These are phyloP conservation scores for Leptinotarsa texana DNA, from an alignment of 1,140 invertebrate genomes.

Conservation along the genomic window DNA sequence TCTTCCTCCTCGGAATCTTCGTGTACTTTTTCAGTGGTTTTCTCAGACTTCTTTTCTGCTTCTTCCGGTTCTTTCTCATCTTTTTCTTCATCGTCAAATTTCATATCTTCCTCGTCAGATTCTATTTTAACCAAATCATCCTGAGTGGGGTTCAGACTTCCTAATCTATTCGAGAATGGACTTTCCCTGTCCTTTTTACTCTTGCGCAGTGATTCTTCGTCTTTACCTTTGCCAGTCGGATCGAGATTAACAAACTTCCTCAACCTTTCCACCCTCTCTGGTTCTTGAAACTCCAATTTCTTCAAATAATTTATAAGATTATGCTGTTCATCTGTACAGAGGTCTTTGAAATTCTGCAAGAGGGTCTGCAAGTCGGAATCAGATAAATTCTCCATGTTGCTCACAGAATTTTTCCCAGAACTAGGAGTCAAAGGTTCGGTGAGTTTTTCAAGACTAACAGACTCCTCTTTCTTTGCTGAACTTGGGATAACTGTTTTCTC, in stretches of 20 bases:
- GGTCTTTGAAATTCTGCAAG: conserved; percentile 77
- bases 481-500: conserved; percentile 35
- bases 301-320: conserved; percentile 77
- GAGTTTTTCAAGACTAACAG: conserved; percentile 25
- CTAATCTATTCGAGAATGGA: conserved; percentile 51
- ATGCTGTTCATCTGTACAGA: conserved; percentile 77
- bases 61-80: conserved; percentile 37
- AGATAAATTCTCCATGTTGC: conserved; percentile 69
- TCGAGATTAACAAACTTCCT: conserved; percentile 67
- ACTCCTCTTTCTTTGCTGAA: background rate
- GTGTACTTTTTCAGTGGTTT: conserved; percentile 50
- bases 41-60: conserved; percentile 43
- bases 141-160: conserved; percentile 55
- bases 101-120: conserved; percentile 34
- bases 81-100: conserved; percentile 54
- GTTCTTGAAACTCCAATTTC: conserved; percentile 73
- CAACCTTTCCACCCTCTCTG: conserved; percentile 71
- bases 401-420: conserved; percentile 33
- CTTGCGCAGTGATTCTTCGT: conserved; percentile 31
- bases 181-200: conserved; percentile 51
- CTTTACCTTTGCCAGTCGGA: conserved; percentile 26
- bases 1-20: conserved; percentile 67
- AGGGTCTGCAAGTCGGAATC: conserved; percentile 75
- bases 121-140: conserved; percentile 39
- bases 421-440: conserved; percentile 35